phyloP scores from a whole-genome alignment of 2,888 invertebrate genomes.

The Petrolisthes cinctipes region DNA sequence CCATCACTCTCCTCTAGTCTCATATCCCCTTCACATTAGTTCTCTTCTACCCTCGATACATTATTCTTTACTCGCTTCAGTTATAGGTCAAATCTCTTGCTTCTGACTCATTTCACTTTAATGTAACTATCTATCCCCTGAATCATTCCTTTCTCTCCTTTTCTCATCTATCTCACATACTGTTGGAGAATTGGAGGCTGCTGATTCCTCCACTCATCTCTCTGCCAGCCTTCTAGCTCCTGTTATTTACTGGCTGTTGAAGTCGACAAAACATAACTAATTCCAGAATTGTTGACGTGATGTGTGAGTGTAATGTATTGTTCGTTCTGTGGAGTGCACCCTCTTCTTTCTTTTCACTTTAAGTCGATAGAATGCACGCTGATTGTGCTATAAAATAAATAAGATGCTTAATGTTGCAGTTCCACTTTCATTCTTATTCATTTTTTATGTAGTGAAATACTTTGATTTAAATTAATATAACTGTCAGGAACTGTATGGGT shows the following conservation, averaged over 20 bases:
- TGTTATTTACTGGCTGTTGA: no score
- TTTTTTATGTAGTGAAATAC: neutral
- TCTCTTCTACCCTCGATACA: neutral
- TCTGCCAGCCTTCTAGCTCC: no score
- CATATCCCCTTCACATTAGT: neutral
- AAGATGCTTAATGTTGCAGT: slow-evolving; percentile 9
- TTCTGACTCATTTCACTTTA: no score
- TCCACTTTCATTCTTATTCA: neutral
- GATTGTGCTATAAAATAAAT: neutral
- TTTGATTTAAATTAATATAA: neutral
- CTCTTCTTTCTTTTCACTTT: neutral
- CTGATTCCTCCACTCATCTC: no score
- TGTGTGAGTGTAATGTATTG: neutral
- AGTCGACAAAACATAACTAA: neutral
- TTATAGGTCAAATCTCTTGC: no score
- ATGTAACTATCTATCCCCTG: no score
- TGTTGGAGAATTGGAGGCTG: no score
- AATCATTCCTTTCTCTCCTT: no score
- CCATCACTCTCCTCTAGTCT: neutral
- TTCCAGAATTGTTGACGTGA: neutral
- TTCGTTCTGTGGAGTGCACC: slow-evolving; percentile 9
- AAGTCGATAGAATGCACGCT: slow-evolving; percentile 6
- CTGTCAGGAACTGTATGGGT: no score
- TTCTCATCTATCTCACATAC: no score
- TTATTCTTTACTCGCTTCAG: neutral